Conservation (phyloP, 2,797 vertebrate species). For the Gobionotothen gibberifrons region DNA sequence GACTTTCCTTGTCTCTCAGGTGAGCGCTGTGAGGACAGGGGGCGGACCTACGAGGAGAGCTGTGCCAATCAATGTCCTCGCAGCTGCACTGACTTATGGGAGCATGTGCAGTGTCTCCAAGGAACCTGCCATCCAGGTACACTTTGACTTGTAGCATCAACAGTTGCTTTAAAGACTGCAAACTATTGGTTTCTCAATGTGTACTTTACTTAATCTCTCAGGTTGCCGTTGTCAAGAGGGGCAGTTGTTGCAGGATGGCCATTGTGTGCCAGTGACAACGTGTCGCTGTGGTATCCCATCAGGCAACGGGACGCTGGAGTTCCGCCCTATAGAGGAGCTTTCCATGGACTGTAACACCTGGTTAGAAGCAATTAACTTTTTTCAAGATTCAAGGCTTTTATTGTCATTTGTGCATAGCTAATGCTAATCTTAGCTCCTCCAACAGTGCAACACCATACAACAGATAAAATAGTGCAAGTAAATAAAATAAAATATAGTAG, state of each 20-base stretch:
- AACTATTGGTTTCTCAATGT: not conserved
- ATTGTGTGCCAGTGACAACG: constrained; percentile 81
- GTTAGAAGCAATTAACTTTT: constrained; percentile 69
- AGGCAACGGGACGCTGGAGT: constrained; percentile 82
- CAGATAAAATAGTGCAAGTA: too few relatives aligned
- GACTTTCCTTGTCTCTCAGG: constrained; percentile 73
- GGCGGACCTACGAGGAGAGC: constrained; percentile 70
- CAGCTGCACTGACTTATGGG: constrained; percentile 90
- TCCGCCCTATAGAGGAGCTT: constrained; percentile 72
- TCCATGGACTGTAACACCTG: constrained; percentile 88
- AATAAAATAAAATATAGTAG: too few relatives aligned
- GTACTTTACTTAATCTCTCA: constrained; percentile 45
- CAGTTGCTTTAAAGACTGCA: not conserved
- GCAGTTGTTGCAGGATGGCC: constrained; percentile 86
- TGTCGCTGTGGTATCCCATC: constrained; percentile 89
- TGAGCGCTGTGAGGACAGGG: constrained; percentile 86
- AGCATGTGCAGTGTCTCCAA: constrained; percentile 91
- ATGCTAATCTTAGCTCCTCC: too few relatives aligned
- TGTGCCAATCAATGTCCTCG: constrained; percentile 92
- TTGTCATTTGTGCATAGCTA: too few relatives aligned
- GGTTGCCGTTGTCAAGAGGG: constrained; percentile 90
- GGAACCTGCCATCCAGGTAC: constrained; percentile 88
- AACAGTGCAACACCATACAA: too few relatives aligned
- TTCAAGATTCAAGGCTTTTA: too few relatives aligned
- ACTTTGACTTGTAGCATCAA: not conserved